phyloP scores from a whole-genome alignment of 2,797 vertebrate genomes.

The Pogonophryne albipinna region DNA sequence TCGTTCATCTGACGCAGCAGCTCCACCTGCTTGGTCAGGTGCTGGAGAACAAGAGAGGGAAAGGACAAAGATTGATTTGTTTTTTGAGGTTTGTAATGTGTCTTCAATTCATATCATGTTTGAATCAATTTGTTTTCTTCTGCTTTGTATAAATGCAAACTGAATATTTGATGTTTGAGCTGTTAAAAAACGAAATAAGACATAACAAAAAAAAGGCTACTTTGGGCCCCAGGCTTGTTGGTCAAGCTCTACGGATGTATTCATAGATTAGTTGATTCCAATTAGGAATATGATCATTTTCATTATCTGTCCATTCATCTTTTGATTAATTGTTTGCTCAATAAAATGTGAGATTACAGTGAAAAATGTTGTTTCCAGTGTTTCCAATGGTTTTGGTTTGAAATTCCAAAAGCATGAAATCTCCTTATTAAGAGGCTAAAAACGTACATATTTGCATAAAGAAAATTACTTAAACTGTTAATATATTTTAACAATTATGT shows the following conservation, averaged over 20 bases:
- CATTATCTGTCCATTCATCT: no score
- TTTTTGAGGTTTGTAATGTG: not conserved
- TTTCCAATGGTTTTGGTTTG: no score
- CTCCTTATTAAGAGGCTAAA: no score
- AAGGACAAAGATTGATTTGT: not conserved
- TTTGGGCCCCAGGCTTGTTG: not conserved
- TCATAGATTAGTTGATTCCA: not conserved
- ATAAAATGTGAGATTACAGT: no score
- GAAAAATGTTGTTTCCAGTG: no score
- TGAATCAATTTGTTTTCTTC: not conserved
- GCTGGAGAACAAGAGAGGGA: slow-evolving; percentile 66
- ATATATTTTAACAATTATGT: no score
- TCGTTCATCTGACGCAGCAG: slow-evolving; percentile 95
- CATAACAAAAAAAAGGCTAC: not conserved
- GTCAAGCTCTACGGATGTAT: no score
- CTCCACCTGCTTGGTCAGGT: slow-evolving; percentile 93
- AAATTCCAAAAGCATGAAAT: no score
- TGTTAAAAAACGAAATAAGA: not conserved
- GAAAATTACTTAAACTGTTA: no score
- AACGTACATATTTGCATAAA: no score
- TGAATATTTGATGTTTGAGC: not conserved
- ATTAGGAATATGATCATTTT: not conserved
- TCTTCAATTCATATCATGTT: not conserved
- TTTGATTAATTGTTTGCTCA: no score
- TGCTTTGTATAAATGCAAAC: not conserved